These are phyloP conservation scores for Pseudeuparius sepicola DNA, from an alignment of 2,888 invertebrate genomes.

Conservation along the genomic window DNA sequence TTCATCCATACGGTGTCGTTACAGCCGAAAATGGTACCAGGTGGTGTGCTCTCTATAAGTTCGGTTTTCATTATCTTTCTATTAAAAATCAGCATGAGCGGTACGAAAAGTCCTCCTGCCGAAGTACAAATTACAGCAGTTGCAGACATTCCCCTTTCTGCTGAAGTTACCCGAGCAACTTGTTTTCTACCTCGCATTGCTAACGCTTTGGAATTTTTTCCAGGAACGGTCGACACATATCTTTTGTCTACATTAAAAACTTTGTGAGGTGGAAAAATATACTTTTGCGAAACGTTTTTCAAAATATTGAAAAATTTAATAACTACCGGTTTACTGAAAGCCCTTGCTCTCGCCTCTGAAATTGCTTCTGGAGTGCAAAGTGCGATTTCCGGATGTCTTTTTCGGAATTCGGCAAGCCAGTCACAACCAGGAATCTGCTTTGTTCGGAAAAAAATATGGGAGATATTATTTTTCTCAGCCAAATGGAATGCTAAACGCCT, in stretches of 20 bases:
- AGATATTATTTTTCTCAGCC: no score
- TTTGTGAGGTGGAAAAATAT: slow-evolving; percentile 8
- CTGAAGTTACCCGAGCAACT: slow-evolving; percentile 15
- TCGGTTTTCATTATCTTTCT: slow-evolving; percentile 16
- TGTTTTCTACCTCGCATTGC: slow-evolving; percentile 12
- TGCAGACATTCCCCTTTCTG: slow-evolving; percentile 12
- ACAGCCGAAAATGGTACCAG: slow-evolving; percentile 24
- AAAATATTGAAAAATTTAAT: slow-evolving; percentile 8
- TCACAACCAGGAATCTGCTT: slow-evolving; percentile 10
- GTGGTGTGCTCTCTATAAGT: slow-evolving; percentile 24
- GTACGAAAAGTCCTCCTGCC: slow-evolving; percentile 14
- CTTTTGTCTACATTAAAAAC: slow-evolving; percentile 14
- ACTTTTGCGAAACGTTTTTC: not conserved
- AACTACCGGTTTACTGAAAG: slow-evolving; percentile 7
- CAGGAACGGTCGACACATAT: slow-evolving; percentile 12
- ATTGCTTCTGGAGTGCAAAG: slow-evolving; percentile 14
- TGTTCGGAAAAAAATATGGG: not conserved
- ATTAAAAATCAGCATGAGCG: slow-evolving; percentile 13
- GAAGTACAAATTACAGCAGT: slow-evolving; percentile 14
- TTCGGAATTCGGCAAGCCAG: slow-evolving; percentile 10
- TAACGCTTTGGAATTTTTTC: slow-evolving; percentile 13
- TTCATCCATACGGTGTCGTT: slow-evolving; percentile 30
- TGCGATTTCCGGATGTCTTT: slow-evolving; percentile 9
- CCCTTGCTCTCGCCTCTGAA: slow-evolving; percentile 11
- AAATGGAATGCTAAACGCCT: slow-evolving; percentile 8